Conservation (phyloP, 2,797 vertebrate species). For the Melanotaenia parkinsoni region DNA sequence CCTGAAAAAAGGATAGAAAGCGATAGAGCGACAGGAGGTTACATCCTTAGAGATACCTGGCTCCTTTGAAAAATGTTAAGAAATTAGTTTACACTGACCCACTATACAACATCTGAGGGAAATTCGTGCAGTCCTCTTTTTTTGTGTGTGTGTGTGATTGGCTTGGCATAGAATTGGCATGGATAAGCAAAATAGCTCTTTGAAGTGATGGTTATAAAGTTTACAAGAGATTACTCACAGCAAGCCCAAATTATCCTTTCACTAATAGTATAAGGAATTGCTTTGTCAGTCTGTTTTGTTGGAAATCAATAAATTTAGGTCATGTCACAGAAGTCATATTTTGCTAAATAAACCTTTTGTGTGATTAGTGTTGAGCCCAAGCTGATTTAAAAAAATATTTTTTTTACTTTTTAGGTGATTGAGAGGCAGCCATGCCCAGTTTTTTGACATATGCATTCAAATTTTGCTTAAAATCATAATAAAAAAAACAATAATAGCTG, state of each 20-base stretch:
- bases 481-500: conserved; percentile 16
- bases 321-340: conserved; percentile 37
- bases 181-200: conserved; percentile 69
- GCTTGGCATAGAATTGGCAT: conserved; percentile 61
- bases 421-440: conserved; percentile 15
- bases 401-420: not conserved
- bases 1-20: conserved; percentile 70
- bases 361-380: not conserved
- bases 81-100: conserved; percentile 73
- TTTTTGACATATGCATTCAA: conserved; percentile 24
- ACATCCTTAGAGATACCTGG: conserved; percentile 56
- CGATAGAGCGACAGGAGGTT: conserved; percentile 63
- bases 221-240: not conserved
- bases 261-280: conserved; percentile 35
- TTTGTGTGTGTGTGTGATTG: conserved; percentile 8
- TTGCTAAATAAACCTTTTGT: conserved; percentile 59
- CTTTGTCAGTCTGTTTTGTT: conserved; percentile 49
- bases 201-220: conserved; percentile 67
- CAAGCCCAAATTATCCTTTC: conserved; percentile 28
- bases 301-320: conserved; percentile 44
- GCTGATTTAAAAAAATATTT: not conserved
- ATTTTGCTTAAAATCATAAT: not conserved
- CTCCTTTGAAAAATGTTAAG: conserved; percentile 70
- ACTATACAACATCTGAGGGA: conserved; percentile 68
- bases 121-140: conserved; percentile 58